phyloP scores from a whole-genome alignment of 2,888 invertebrate species.

The Iphiclides podalirius region DNA sequence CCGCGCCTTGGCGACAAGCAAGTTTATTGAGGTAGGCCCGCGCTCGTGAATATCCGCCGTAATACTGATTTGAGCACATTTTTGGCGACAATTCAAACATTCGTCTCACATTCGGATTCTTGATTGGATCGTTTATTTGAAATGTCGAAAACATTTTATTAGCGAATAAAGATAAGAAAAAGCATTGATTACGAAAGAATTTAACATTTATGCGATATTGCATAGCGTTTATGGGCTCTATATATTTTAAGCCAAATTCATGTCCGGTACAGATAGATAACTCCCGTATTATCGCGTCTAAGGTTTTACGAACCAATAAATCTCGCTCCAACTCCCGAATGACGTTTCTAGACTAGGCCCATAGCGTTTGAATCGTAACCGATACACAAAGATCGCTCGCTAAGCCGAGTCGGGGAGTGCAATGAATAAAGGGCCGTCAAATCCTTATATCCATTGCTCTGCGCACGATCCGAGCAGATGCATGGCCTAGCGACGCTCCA shows the following conservation, averaged over 20 bases:
- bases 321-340: conserved; percentile 14
- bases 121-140: conserved; percentile 5
- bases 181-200: no score
- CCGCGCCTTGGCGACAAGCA: conserved; percentile 49
- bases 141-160: neutral
- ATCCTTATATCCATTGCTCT: conserved; percentile 64
- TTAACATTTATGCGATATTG: no score
- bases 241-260: no score
- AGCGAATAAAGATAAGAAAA: neutral
- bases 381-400: conserved; percentile 36
- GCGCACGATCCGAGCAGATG: conserved; percentile 71
- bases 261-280: no score
- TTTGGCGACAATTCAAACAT: conserved; percentile 32
- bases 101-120: conserved; percentile 23
- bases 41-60: conserved; percentile 23
- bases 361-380: conserved; percentile 54
- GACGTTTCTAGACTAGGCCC: conserved; percentile 17
- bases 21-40: conserved; percentile 64
- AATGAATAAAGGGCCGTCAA: conserved; percentile 65
- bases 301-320: conserved; percentile 15
- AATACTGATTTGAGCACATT: conserved; percentile 30
- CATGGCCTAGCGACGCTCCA: conserved; percentile 46
- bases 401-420: conserved; percentile 49
- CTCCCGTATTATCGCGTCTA: no score
- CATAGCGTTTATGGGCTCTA: no score